Conservation (phyloP, 2,797 vertebrate species). For the Graptemys geographica region DNA sequence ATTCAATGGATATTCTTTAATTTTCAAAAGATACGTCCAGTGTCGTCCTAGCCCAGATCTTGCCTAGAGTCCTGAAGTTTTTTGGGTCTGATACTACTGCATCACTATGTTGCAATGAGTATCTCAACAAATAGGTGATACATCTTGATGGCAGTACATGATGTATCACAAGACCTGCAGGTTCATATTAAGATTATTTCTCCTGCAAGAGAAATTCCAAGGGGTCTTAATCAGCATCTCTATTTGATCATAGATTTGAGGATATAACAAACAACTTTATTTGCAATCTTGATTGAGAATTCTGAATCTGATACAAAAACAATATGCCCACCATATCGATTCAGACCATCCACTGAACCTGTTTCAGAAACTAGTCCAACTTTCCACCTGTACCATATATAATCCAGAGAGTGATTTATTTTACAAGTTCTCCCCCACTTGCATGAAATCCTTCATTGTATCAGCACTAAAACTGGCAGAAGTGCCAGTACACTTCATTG, state of each 20-base stretch:
- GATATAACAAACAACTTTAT: neutral
- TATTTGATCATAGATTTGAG: neutral
- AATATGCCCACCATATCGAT: neutral
- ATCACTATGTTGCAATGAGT: neutral
- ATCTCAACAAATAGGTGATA: neutral
- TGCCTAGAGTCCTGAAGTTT: neutral
- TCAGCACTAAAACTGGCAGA: neutral
- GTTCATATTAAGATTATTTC: neutral
- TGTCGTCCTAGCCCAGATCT: neutral
- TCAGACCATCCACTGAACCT: neutral
- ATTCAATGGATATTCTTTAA: neutral
- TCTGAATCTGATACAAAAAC: neutral
- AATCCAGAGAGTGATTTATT: neutral
- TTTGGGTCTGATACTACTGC: neutral
- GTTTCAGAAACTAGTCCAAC: neutral
- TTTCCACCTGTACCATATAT: neutral
- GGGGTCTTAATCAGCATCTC: neutral
- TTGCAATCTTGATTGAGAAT: neutral
- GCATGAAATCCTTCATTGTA: neutral
- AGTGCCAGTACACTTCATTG: neutral
- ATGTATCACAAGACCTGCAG: neutral
- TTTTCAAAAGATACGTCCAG: neutral
- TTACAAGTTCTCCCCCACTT: neutral
- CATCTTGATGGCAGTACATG: neutral
- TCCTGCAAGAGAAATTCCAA: neutral